phyloP scores from a whole-genome alignment of 1,140 invertebrate genomes.

The Meteorus sp. region DNA sequence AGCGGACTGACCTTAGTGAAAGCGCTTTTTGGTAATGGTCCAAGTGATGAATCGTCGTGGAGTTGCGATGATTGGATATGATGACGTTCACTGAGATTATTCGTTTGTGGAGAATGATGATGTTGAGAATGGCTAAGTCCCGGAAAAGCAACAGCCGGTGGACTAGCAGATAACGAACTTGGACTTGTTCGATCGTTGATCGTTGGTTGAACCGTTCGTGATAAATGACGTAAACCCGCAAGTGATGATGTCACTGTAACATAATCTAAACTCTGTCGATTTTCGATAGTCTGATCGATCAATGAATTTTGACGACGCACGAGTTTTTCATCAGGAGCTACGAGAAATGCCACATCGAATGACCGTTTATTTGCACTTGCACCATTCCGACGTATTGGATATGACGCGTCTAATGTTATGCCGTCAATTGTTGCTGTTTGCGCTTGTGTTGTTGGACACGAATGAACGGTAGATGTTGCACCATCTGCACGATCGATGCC shows the following conservation, averaged over 20 bases:
- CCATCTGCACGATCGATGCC: conserved; percentile 52
- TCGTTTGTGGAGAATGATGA: conserved; percentile 35
- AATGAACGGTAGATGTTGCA: conserved; percentile 35
- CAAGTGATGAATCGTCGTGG: conserved; percentile 29
- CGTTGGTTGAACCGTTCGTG: conserved; percentile 6
- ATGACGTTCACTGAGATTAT: conserved; percentile 26
- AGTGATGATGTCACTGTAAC: background rate
- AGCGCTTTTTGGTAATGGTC: conserved; percentile 64
- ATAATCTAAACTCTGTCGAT: conserved; percentile 13
- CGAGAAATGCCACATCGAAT: conserved; percentile 86
- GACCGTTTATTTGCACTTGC: conserved; percentile 66
- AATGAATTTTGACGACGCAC: conserved; percentile 62
- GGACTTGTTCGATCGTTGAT: conserved; percentile 39
- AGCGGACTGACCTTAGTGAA: conserved; percentile 73
- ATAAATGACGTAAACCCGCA: conserved; percentile 5
- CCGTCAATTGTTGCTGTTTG: conserved; percentile 33
- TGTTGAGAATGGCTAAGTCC: conserved; percentile 22
- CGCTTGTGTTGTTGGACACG: conserved; percentile 6
- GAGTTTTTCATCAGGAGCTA: conserved; percentile 80
- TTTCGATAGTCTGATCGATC: conserved; percentile 37
- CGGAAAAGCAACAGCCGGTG: conserved; percentile 23
- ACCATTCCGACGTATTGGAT: conserved; percentile 44
- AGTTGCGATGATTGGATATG: background rate
- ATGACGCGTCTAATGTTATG: conserved; percentile 47
- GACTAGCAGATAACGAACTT: conserved; percentile 29